Base-by-base conservation (phyloP, 1,140 invertebrate species). In the Polyergus mexicanus region DNA sequence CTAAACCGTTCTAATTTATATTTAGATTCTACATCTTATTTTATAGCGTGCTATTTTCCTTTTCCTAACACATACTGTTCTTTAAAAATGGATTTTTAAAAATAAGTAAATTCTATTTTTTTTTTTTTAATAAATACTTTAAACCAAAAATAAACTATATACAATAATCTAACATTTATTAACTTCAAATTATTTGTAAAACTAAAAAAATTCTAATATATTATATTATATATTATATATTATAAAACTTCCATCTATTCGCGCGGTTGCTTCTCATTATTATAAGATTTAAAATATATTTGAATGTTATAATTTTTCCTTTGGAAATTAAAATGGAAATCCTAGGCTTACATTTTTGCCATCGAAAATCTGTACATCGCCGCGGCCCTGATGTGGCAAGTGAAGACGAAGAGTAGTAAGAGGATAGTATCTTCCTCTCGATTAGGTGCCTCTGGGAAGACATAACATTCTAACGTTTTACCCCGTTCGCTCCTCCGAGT, bases 401-500 rank as follows among this genome's bases (percentile, higher is more conserved):
- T 2, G 60, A 84, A 58, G 81, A 84, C 76, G 81, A 76, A 84
- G 44, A 22, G 32, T 84, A 51, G 44, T 77, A 77, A 65, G 72
- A 84, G 44, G 81, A 84, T 77, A 84, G 28, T 80, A 78, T 56
- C 75, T 66, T 85, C 38, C 63, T 85, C 51, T 68, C 47, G n/a
- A 60, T 77, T 77, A 77, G 41, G 25, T 76, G 56, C 66, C 22
- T 38, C 25, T 28, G n/a, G 32, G 54, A 68, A n/a, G 51, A 81
- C 66, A 68, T 83, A 83, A 58, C 68, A 80, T 74, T 56, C 54
- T 83, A 74, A 72, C 68, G 54, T 38, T 83, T 74, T 60, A 83
- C 13, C 38, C 54, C 6, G 41, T 35, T 83, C 25, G 25, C 68
- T 51, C 25, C 44, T 51, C 7, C 47, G 47, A 8, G 47, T 71